Base-by-base conservation (phyloP, 1,140 invertebrate genomes). In the Drosophila baimaii region DNA sequence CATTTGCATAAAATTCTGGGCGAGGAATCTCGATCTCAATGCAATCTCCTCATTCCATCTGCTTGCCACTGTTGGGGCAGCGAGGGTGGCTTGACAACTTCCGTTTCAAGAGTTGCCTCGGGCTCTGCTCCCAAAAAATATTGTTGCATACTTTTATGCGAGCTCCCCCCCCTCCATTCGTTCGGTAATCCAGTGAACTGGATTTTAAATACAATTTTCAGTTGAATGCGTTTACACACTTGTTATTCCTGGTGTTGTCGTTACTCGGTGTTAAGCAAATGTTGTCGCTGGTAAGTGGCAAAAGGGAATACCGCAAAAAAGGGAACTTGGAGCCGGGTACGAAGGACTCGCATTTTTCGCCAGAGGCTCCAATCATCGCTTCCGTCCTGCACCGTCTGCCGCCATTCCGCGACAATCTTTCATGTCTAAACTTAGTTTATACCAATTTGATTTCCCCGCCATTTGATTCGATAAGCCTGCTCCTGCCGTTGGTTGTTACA, bases 391-490 rank as follows among this genome's bases (percentile, higher is more conserved):
- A 75, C 79, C 59, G 78, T 66, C 81, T 70, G 78, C 56, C 65
- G 56, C 76, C 63, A 72, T 83, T 61, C 66, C 71, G 79, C 79
- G 82, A 79, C 83, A 88, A 88, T 88, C 83, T 88, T 88, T 88
- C 80, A 88, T 88, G 84, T 77, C 80, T 81, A 77, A 88, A 88
- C 84, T 82, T 52, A 88, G 83, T 88, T 88, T 89, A 88, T 73
- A 65, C 52, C 83, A 88, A 88, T 88, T 88, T 88, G 80, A 89
- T 84, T 85, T 84, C 46, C 80, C 58, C 65, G 61, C 69, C 77
- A 89, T 84, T 83, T 88, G 84, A 88, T 88, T 84, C 83, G 84
- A 88, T 88, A 88, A 88, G 83, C 80, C 77, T 84, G 79, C 79
- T 80, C 49, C 77, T 64, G 58, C 76, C 46, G 39, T 12, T 46